Conservation (phyloP, 2,888 invertebrate species). For the Pristionchus japonicus region DNA sequence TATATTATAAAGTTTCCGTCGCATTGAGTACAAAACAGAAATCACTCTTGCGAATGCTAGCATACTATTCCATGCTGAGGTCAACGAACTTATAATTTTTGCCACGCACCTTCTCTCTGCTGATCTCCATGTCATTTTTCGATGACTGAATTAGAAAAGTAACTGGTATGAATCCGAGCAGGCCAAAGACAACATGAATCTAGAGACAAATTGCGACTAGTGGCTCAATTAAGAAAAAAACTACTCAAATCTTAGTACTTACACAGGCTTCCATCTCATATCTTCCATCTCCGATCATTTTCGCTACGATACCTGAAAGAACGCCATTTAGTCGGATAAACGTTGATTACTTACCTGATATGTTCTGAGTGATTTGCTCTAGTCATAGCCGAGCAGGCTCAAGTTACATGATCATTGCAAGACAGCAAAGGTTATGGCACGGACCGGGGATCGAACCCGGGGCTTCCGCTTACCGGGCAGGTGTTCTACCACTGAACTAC, state of each 20-base stretch:
- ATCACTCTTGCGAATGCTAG: neutral
- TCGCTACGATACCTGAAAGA: no score
- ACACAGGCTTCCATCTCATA: neutral
- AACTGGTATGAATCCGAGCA: neutral
- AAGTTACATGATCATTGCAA: no score
- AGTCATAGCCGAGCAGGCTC: no score
- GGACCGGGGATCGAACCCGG: no score
- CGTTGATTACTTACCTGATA: no score
- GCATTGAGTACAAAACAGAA: neutral
- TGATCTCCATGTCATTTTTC: neutral
- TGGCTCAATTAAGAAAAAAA: neutral
- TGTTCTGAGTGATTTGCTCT: no score
- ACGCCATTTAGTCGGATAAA: no score
- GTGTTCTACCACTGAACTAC: no score
- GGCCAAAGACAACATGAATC: neutral
- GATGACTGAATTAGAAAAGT: neutral
- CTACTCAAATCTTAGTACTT: neutral
- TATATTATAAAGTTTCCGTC: no score
- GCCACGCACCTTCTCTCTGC: neutral
- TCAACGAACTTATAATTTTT: no score
- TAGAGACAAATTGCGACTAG: neutral
- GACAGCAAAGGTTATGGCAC: no score
- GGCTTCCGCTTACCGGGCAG: no score
- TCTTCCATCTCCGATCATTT: neutral
- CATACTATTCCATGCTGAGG: neutral